Evolutionary conservation across 1,140 invertebrate species (phyloP), one percentile per base, ranked within the genome.

Genomic region (Bombus waltoni): DNA sequence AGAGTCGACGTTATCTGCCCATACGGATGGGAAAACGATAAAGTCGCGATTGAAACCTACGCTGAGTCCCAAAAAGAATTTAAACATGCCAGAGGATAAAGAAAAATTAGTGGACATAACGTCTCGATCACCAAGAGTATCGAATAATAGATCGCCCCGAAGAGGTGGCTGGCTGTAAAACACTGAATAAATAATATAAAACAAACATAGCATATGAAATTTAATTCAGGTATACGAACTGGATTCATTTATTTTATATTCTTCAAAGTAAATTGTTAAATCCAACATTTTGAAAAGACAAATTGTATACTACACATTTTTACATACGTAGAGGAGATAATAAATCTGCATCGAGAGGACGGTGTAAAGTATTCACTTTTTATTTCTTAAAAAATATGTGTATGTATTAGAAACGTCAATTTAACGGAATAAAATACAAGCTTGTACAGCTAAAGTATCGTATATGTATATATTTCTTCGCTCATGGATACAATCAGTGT

Each of bases 111-210:
- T 91, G 8, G 86, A 85, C 22, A 28, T 89, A 28, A 88, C 85
- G 32, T 85, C 88, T 1, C 93, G 80, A 83, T 93, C 92, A 3
- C 89, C 91, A 1, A 83, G 80, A 32, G 32, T 75, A 3, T n/a
- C 79, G n/a, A 44, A 38, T 15, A 77, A 10, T n/a, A 92, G 44
- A 62, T 91, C 91, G 3, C 86, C 91, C 2, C 87, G 79, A 78
- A 87, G 65, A 79, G 86, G 85, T n/a, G 92, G 89, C 9, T 92
- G 90, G 91, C 74, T 92, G 38, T 92, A 65, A 88, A 66, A n/a
- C 8, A 35, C 15, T 18, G 59, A 25, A 28, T 38, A 66, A 35
- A 77, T 35, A n/a, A 76, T 40, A 22, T 18, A 15, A 62, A 66
- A 42, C 22, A 82, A 62, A n/a, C 38, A 35, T 47, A 65, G 15